Conservation (phyloP, 1,140 invertebrate genomes). For the Araneus ventricosus region DNA sequence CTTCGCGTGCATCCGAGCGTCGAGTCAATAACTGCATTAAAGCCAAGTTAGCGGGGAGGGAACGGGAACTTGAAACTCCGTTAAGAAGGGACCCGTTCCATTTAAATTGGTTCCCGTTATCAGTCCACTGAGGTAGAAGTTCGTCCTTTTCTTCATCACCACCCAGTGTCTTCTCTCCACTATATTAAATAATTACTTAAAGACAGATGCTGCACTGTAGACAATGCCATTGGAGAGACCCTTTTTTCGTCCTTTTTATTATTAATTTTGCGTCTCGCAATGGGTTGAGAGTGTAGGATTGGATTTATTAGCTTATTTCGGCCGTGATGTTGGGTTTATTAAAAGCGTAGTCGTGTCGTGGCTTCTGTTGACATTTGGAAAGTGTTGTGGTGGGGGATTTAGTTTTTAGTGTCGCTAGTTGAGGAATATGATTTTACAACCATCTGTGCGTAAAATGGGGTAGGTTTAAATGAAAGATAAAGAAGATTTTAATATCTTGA, state of each 20-base stretch:
- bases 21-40: slow-evolving; percentile 47
- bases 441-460: neutral
- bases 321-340: neutral
- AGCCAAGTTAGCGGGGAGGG: neutral
- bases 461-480: neutral
- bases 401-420: neutral
- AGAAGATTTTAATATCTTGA: neutral
- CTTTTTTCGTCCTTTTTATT: neutral
- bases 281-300: neutral
- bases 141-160: neutral
- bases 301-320: slow-evolving; percentile 42
- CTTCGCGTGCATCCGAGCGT: neutral
- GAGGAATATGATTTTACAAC: neutral
- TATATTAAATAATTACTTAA: slow-evolving; percentile 41
- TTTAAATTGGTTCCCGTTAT: slow-evolving; percentile 48
- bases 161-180: neutral
- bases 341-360: slow-evolving; percentile 10
- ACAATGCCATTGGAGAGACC: neutral
- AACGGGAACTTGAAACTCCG: slow-evolving; percentile 31
- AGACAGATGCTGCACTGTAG: slow-evolving; percentile 30
- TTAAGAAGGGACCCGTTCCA: slow-evolving; percentile 17
- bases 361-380: neutral
- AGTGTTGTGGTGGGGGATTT: neutral
- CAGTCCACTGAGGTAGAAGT: slow-evolving; percentile 9
- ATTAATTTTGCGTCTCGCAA: neutral